Evolutionary conservation across 2,888 invertebrate species (phyloP), one percentile per base, ranked within the genome.

Genomic region (Lagria hirta): DNA sequence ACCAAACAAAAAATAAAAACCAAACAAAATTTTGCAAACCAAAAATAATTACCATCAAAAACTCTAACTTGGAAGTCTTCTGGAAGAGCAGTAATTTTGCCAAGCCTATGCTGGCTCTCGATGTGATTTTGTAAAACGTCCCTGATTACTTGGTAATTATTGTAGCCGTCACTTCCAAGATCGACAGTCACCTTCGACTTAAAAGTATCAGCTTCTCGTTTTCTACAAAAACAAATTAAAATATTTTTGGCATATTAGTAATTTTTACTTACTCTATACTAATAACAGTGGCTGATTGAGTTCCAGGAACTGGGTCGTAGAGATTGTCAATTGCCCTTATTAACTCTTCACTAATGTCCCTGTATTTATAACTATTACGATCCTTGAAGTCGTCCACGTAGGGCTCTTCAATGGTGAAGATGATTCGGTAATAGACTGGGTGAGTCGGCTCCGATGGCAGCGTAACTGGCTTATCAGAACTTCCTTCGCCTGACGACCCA

Each of bases 171-270:
- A 1, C 84, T 81, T 4, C 80, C 79, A 35, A 88, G 73, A 65
- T 88, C 87, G 48, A 86, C 66, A 0, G 83, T 83, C 12, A 83
- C 83, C 62, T 79, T 78, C 36, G 79, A 79, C 4, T 78, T 74
- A 61, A 84, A 83, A 22, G 73, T 68, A 56, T 85, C 83, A 1
- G 68, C 65, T n/a, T 74, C 68, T 2, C 73, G 65, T 1, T 76
- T 75, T 53, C 82, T 82, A 54, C 54, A 43, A 43, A 42, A n/a
- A n/a, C n/a, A 43, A 30, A 32, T 26, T 20, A 15, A 7, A 14
- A 17, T 7, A 15, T 24, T 26, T 20, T 20, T 5, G 7, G 13
- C 21, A 10, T 11, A 11, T 8, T 8, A 1, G 14, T 4, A 17
- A 16, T 4, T 13, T 22, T 28, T 37, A 78, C 84, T 81, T 70